Conservation (phyloP, 1,140 invertebrate species). For the Drosophila asahinai region DNA sequence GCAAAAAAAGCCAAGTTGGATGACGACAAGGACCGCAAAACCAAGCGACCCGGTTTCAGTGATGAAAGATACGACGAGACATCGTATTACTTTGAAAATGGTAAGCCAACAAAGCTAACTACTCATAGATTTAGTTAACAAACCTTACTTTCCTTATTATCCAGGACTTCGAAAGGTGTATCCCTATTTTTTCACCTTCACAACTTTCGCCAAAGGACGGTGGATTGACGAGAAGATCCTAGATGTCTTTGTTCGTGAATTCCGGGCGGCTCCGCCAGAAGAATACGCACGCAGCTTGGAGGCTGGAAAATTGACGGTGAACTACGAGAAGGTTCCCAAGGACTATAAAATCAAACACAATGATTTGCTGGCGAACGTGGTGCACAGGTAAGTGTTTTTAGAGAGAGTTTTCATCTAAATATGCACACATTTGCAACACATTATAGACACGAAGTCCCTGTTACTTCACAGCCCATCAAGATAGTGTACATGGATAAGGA, state of each 20-base stretch:
- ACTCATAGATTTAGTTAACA: background rate
- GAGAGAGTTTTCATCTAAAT: conserved; percentile 18
- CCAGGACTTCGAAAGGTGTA: conserved; percentile 98
- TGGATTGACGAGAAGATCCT: conserved; percentile 98
- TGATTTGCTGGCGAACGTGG: conserved; percentile 96
- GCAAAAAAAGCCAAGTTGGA: conserved; percentile 92
- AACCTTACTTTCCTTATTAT: background rate
- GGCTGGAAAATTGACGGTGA: conserved; percentile 96
- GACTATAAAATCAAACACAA: conserved; percentile 97
- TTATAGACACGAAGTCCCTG: conserved; percentile 97
- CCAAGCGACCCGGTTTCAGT: conserved; percentile 95
- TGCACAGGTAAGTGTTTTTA: conserved; percentile 92
- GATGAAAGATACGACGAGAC: conserved; percentile 97
- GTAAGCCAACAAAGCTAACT: conserved; percentile 86
- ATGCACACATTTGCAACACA: conserved; percentile 26
- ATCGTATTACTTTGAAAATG: conserved; percentile 98
- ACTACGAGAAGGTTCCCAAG: conserved; percentile 96
- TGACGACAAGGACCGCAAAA: conserved; percentile 96
- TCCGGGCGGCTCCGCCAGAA: conserved; percentile 95
- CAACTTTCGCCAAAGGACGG: conserved; percentile 97
- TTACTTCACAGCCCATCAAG: conserved; percentile 96
- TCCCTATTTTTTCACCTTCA: conserved; percentile 99
- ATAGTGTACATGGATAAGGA: conserved; percentile 99
- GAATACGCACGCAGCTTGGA: conserved; percentile 96
- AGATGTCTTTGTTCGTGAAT: conserved; percentile 97